Percentiles rank a stretch among this genome's conserved stretches.
Evolutionary conservation across 2,113 vertebrate species (phyloP).

Genomic region (Grammomys dolichurus): DNA sequence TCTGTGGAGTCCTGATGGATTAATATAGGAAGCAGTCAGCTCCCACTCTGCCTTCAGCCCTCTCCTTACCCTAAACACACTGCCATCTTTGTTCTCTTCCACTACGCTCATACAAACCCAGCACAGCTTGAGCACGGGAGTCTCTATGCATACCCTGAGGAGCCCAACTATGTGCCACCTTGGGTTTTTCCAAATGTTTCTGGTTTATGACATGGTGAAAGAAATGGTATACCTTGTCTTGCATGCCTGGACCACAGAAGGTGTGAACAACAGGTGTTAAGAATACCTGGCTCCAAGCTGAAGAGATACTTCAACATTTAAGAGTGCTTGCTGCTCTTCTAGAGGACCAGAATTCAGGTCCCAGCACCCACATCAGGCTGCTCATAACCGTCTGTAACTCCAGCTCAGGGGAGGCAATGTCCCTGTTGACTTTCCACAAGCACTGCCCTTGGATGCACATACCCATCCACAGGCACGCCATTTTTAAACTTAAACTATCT

Average conservation of each 20-base stretch:
- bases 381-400: too few species aligned
- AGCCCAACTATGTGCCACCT: fast-evolving
- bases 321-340: background rate
- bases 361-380: background rate
- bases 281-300: background rate
- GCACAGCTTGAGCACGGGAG: background rate
- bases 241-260: background rate
- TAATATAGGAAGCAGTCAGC: background rate
- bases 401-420: background rate
- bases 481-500: background rate
- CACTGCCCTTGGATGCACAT: background rate
- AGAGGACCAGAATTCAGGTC: background rate
- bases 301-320: too few species aligned
- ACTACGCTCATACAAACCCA: background rate
- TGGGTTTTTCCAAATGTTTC: background rate
- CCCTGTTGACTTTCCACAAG: too few species aligned
- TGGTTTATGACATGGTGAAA: background rate
- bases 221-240: background rate
- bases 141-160: fast-evolving
- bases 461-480: background rate
- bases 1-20: background rate
- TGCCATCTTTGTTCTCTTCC: background rate
- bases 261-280: fast-evolving
- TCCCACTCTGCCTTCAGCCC: background rate
- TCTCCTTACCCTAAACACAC: background rate